Evolutionary conservation across 1,140 invertebrate species (phyloP).

Genomic region (Rhynchophorus ferrugineus): DNA sequence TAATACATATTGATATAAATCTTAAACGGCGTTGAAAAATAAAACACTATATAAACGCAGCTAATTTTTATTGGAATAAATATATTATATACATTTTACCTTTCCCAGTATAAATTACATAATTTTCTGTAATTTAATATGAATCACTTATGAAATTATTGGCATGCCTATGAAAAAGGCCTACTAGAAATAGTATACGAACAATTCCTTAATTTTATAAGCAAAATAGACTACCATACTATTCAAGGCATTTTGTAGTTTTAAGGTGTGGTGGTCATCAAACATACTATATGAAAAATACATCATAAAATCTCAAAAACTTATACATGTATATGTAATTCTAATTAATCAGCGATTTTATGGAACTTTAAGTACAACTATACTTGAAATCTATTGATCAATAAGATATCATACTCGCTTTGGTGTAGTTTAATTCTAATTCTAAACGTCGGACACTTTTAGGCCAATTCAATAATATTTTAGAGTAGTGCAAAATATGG

Average conservation of each 20-base stretch:
- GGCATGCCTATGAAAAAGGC: slow-evolving; percentile 5
- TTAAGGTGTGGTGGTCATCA: neutral
- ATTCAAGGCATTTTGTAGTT: slow-evolving; percentile 6
- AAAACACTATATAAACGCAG: neutral
- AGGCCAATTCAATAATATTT: neutral
- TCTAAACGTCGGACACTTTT: neutral
- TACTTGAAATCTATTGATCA: slow-evolving; percentile 13
- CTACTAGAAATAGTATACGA: slow-evolving; percentile 4
- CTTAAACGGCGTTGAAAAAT: neutral
- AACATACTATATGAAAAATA: slow-evolving; percentile 6
- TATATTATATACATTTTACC: slow-evolving; percentile 12
- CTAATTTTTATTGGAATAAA: slow-evolving; percentile 11
- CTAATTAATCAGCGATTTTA: slow-evolving; percentile 8
- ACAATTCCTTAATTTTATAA: slow-evolving; percentile 4
- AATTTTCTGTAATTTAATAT: slow-evolving; percentile 3
- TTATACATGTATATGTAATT: slow-evolving; percentile 3
- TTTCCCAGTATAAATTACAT: slow-evolving; percentile 10
- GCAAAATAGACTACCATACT: slow-evolving; percentile 5
- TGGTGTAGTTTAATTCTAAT: neutral
- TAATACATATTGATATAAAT: too few species aligned
- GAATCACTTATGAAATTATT: slow-evolving; percentile 7
- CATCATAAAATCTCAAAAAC: neutral
- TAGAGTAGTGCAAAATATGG: neutral
- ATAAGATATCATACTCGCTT: neutral
- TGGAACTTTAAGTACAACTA: slow-evolving; percentile 12